A percentile compares a stretch with the other conserved stretches of the same genome.
These are phyloP conservation scores for Cinclus cinclus DNA, from an alignment of 2,113 vertebrate genomes.

Conservation along the genomic window DNA sequence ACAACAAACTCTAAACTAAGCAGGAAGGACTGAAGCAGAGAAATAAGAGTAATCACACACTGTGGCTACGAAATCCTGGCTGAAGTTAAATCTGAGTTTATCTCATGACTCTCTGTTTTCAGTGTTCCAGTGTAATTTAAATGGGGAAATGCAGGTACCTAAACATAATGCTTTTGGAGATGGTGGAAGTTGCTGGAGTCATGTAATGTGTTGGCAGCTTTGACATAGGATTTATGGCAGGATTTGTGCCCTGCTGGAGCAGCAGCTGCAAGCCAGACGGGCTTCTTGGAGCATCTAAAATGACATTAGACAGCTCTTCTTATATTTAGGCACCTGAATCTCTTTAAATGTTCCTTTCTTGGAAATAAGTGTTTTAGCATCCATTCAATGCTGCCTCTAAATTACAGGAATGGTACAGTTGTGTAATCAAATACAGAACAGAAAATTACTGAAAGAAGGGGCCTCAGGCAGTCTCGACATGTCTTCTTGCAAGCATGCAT, in stretches of 20 bases:
- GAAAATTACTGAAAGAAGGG: constrained; percentile 18
- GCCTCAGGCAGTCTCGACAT: neutral
- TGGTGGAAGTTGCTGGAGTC: constrained; percentile 24
- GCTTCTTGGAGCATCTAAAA: constrained; percentile 51
- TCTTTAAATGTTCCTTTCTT: constrained; percentile 44
- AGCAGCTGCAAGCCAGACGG: constrained; percentile 66
- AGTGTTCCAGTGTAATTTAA: constrained; percentile 40
- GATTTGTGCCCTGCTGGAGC: constrained; percentile 64
- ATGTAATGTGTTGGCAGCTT: constrained; percentile 59
- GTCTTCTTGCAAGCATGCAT: neutral
- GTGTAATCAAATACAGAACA: constrained; percentile 38
- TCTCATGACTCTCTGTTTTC: constrained; percentile 41
- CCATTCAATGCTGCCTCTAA: neutral
- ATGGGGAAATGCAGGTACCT: constrained; percentile 41
- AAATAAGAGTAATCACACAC: neutral
- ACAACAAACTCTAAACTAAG: neutral
- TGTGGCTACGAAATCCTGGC: constrained; percentile 32
- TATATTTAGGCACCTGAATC: constrained; percentile 57
- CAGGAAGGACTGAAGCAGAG: neutral
- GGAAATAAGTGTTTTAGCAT: constrained; percentile 38
- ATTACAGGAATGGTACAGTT: constrained; percentile 17
- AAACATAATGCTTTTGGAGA: constrained; percentile 47
- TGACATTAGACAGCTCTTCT: constrained; percentile 54
- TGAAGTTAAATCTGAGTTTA: constrained; percentile 29
- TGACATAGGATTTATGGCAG: constrained; percentile 62